phyloP scores from a whole-genome alignment of 2,113 vertebrate species.

The Laticauda laticaudata region DNA sequence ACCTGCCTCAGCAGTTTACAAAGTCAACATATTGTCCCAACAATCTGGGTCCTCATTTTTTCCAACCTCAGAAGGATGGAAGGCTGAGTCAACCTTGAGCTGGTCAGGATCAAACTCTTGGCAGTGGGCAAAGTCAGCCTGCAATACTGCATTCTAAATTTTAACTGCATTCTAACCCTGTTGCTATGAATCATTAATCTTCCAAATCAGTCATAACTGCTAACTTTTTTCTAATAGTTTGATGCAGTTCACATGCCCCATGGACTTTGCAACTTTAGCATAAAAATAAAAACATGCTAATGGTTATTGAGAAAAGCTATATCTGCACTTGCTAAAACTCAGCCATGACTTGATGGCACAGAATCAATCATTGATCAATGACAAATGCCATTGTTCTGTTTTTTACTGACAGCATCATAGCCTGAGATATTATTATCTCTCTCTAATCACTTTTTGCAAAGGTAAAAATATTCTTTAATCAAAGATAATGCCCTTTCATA shows the following conservation, averaged over 20 bases:
- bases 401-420: neutral
- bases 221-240: neutral
- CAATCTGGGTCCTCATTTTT: no score
- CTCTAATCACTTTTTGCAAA: neutral
- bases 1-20: no score
- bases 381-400: neutral
- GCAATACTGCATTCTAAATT: no score
- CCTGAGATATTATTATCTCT: neutral
- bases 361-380: neutral
- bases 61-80: no score
- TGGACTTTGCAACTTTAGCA: neutral
- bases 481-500: neutral
- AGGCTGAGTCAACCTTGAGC: no score
- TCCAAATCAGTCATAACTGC: no score
- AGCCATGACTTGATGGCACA: neutral
- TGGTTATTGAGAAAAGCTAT: neutral
- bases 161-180: no score
- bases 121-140: no score
- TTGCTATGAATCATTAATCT: neutral
- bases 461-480: neutral
- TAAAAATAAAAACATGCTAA: neutral
- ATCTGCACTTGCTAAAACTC: neutral
- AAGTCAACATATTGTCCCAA: no score
- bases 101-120: no score
- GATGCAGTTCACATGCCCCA: neutral